phyloP scores from a whole-genome alignment of 2,113 vertebrate genomes.

The Hippocampus zosterae region DNA sequence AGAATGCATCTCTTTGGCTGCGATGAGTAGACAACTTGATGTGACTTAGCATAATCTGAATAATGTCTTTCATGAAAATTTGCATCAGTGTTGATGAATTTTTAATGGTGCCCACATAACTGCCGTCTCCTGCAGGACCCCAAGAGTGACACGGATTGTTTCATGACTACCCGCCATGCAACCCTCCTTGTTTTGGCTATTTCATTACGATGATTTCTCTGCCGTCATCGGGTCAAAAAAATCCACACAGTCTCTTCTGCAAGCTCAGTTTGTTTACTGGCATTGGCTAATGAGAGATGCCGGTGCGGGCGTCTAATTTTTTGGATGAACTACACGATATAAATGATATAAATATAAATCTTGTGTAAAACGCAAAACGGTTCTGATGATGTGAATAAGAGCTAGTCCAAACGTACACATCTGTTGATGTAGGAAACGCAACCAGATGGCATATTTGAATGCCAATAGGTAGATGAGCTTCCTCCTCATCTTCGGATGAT shows the following conservation, averaged over 20 bases:
- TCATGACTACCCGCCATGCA: neutral
- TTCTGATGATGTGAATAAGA: neutral
- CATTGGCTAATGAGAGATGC: neutral
- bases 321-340: neutral
- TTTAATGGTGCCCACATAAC: constrained; percentile 2
- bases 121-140: neutral
- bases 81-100: constrained; percentile 5
- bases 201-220: neutral
- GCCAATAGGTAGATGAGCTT: neutral
- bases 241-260: neutral
- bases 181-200: neutral
- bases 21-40: constrained; percentile 7
- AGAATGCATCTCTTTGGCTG: neutral
- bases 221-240: neutral
- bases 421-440: neutral
- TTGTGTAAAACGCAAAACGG: neutral
- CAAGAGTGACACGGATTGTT: neutral
- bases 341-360: neutral
- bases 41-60: constrained; percentile 14
- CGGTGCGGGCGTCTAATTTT: neutral
- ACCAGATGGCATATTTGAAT: neutral
- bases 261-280: constrained; percentile 1
- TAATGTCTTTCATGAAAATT: constrained; percentile 9
- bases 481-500: neutral
- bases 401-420: neutral